A percentile compares a stretch with the other conserved stretches of the same genome.
These are phyloP conservation scores for Drosophila buzzatii DNA, from an alignment of 2,888 invertebrate genomes.

Conservation along the genomic window DNA sequence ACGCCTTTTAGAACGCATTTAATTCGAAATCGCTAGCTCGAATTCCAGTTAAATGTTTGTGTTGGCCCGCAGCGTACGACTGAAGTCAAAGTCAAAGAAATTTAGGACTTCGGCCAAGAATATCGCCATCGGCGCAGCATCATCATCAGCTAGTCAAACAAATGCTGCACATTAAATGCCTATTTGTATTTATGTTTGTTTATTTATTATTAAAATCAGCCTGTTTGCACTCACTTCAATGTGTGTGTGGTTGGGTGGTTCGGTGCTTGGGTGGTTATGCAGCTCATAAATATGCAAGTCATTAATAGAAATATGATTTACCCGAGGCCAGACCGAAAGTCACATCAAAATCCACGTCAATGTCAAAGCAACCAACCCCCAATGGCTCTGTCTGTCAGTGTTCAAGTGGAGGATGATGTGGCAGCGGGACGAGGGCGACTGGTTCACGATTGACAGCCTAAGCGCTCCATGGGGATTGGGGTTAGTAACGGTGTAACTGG, in stretches of 20 bases:
- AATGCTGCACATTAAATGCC: conserved; percentile 65
- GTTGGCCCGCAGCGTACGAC: conserved; percentile 25
- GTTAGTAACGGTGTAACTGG: conserved; percentile 46
- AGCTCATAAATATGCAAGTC: conserved; percentile 78
- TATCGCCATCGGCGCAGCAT: conserved; percentile 38
- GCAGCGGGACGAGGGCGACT: conserved; percentile 25
- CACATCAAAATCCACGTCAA: conserved; percentile 55
- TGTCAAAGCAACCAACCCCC: conserved; percentile 64
- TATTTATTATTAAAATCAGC: conserved; percentile 78
- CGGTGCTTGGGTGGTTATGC: conserved; percentile 24
- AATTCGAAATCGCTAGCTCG: conserved; percentile 30
- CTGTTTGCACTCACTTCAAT: conserved; percentile 61
- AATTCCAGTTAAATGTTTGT: conserved; percentile 73
- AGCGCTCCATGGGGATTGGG: conserved; percentile 72
- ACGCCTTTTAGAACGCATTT: conserved; percentile 66
- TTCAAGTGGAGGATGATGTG: conserved; percentile 1
- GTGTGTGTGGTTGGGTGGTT: conserved; percentile 3
- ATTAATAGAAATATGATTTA: conserved; percentile 78
- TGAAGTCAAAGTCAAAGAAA: conserved; percentile 43
- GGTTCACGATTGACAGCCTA: conserved; percentile 60
- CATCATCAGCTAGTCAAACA: conserved; percentile 48
- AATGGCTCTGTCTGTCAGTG: conserved; percentile 20
- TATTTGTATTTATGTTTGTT: conserved; percentile 71
- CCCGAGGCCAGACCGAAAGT: conserved; percentile 45
- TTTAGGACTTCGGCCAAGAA: conserved; percentile 26